Percentiles rank a stretch among this genome's conserved stretches.
Evolutionary conservation across 2,888 invertebrate genomes (phyloP).

Genomic region (Aelia acuminata): DNA sequence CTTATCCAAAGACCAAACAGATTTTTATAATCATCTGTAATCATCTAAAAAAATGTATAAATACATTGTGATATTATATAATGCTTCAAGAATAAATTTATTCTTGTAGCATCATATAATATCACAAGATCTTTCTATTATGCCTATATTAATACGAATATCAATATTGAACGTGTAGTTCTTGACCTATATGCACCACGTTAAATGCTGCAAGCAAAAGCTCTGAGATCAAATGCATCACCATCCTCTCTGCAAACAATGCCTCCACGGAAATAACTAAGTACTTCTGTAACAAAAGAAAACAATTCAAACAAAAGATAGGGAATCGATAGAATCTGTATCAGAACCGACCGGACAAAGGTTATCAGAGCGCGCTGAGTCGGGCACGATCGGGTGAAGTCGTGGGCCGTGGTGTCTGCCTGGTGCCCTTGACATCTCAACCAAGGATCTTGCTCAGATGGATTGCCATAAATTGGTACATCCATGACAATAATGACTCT

Average conservation of each 20-base stretch:
- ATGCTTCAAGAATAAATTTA: no score
- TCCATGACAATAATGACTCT: neutral
- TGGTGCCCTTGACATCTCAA: slow-evolving; percentile 21
- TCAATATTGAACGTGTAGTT: neutral
- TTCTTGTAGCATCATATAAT: no score
- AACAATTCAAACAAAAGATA: neutral
- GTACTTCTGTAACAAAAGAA: neutral
- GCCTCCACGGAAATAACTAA: neutral
- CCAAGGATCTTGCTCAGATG: slow-evolving; percentile 41
- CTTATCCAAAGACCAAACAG: no score
- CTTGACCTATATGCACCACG: neutral
- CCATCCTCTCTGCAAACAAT: neutral
- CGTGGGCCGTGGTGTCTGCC: neutral
- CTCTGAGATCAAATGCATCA: neutral
- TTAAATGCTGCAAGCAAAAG: neutral
- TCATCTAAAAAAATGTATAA: no score
- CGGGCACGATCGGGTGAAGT: neutral
- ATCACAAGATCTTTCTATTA: neutral
- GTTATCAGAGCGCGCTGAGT: slow-evolving; percentile 45
- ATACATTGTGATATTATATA: no score
- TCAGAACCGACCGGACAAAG: slow-evolving; percentile 22
- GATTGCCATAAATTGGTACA: slow-evolving; percentile 50
- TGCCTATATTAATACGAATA: neutral
- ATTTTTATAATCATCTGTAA: no score
- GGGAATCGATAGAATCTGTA: neutral